Conservation (phyloP, 2,888 invertebrate species). For the Eupithecia inturbata region DNA sequence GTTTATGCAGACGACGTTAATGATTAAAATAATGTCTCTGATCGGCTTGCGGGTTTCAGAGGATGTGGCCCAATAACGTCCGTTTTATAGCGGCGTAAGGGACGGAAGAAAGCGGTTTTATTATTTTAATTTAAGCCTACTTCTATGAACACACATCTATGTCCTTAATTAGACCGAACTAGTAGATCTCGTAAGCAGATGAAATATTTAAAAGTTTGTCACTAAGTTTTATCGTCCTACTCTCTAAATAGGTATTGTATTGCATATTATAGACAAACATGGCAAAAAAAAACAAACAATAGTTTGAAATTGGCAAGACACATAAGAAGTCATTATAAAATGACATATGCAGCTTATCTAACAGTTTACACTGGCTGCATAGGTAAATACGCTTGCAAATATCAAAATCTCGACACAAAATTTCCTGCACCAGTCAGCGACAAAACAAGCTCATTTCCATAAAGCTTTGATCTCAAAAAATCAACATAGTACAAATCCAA, state of each 20-base stretch:
- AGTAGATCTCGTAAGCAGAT: not conserved
- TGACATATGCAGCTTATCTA: not conserved
- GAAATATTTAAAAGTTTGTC: not conserved
- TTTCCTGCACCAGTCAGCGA: slow-evolving; percentile 17
- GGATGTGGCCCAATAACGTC: slow-evolving; percentile 7
- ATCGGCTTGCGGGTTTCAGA: slow-evolving; percentile 55
- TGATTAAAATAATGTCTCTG: slow-evolving; percentile 73
- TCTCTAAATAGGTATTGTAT: not conserved
- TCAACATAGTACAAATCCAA: slow-evolving; percentile 36
- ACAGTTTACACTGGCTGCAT: not conserved
- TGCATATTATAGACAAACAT: not conserved
- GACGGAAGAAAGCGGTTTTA: slow-evolving; percentile 1
- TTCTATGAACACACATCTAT: not conserved
- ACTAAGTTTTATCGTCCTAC: not conserved
- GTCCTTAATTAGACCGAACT: not conserved
- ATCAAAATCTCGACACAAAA: not conserved
- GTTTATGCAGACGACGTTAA: slow-evolving; percentile 69
- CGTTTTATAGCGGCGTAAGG: not conserved
- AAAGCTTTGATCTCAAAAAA: slow-evolving; percentile 37
- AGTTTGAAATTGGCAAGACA: not conserved
- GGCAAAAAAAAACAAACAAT: not conserved
- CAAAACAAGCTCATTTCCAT: slow-evolving; percentile 27
- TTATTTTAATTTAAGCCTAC: not conserved
- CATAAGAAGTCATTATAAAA: not conserved
- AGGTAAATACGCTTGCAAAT: not conserved